A percentile compares a stretch with the other conserved stretches of the same genome.
These are phyloP conservation scores for Ectemnius continuus DNA, from an alignment of 2,888 invertebrate genomes.

Conservation along the genomic window DNA sequence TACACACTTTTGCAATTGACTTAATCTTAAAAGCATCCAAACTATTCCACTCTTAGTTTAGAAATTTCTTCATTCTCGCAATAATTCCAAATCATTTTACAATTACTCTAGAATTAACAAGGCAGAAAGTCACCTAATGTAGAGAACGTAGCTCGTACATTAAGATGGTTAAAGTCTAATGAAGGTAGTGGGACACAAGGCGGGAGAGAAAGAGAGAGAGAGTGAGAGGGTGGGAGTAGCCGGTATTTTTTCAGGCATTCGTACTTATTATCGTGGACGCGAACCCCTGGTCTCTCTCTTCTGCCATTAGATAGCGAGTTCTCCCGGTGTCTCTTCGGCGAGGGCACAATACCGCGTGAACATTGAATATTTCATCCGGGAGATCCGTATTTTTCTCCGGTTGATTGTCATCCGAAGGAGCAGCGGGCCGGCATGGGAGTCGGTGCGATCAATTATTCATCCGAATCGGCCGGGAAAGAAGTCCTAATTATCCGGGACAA, in stretches of 20 bases:
- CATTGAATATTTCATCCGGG: slow-evolving; percentile 75
- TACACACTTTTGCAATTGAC: too few relatives aligned
- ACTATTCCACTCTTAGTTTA: too few relatives aligned
- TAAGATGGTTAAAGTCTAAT: not conserved
- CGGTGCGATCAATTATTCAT: slow-evolving; percentile 78
- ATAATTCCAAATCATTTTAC: too few relatives aligned
- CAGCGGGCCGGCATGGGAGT: slow-evolving; percentile 49
- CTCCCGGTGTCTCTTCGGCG: slow-evolving; percentile 18
- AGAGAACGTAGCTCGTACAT: not conserved
- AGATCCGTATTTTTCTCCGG: slow-evolving; percentile 71
- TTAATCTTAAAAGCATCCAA: too few relatives aligned
- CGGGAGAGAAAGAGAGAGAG: not conserved
- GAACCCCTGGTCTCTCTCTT: not conserved
- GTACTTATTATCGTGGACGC: slow-evolving; percentile 5
- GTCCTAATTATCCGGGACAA: slow-evolving; percentile 78
- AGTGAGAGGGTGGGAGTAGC: not conserved
- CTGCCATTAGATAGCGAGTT: not conserved
- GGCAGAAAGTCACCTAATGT: not conserved
- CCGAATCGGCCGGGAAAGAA: slow-evolving; percentile 76
- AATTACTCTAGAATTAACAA: too few relatives aligned
- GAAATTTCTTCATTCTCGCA: too few relatives aligned
- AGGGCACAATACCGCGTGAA: slow-evolving; percentile 26
- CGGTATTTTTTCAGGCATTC: not conserved
- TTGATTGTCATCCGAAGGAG: slow-evolving; percentile 76
- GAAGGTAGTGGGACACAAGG: not conserved